Evolutionary conservation across 2,113 vertebrate species (phyloP).

Genomic region (Scomber japonicus): DNA sequence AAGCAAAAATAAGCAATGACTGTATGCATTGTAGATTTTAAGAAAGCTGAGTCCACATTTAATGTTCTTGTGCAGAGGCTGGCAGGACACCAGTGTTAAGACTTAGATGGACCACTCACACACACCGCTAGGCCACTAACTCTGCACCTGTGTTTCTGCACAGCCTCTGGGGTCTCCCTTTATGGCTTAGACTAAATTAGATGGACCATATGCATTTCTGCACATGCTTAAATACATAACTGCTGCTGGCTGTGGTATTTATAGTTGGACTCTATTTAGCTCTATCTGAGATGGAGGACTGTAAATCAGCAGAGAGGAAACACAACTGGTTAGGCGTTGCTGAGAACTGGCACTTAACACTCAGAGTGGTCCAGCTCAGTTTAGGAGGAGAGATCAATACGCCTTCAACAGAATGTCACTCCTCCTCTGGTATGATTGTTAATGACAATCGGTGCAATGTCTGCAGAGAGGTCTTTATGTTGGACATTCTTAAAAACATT

Average conservation of each 20-base stretch:
- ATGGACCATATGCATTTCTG: slow-evolving; percentile 85
- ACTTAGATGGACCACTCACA: slow-evolving; percentile 51
- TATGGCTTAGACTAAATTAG: slow-evolving; percentile 86
- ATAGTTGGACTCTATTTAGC: slow-evolving; percentile 80
- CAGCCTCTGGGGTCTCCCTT: slow-evolving; percentile 83
- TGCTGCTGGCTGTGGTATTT: slow-evolving; percentile 81
- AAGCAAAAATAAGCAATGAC: slow-evolving; percentile 1
- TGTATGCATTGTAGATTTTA: not conserved
- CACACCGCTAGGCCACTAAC: slow-evolving; percentile 67
- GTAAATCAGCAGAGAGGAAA: slow-evolving; percentile 82
- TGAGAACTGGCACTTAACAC: slow-evolving; percentile 79
- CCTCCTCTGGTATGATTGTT: slow-evolving; percentile 45
- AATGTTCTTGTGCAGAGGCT: slow-evolving; percentile 40
- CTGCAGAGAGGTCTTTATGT: slow-evolving; percentile 31
- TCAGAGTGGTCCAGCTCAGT: slow-evolving; percentile 43
- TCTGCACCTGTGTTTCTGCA: slow-evolving; percentile 82
- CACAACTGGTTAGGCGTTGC: slow-evolving; percentile 70
- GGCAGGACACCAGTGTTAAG: slow-evolving; percentile 66
- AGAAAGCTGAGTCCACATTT: slow-evolving; percentile 43
- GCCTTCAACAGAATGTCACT: slow-evolving; percentile 52
- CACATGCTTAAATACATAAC: slow-evolving; percentile 85
- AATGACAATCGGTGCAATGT: slow-evolving; percentile 46
- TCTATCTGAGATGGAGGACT: slow-evolving; percentile 71
- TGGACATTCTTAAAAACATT: slow-evolving; percentile 40
- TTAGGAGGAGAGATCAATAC: slow-evolving; percentile 68